phyloP scores from a whole-genome alignment of 2,113 vertebrate species.

The Bucco capensis region DNA sequence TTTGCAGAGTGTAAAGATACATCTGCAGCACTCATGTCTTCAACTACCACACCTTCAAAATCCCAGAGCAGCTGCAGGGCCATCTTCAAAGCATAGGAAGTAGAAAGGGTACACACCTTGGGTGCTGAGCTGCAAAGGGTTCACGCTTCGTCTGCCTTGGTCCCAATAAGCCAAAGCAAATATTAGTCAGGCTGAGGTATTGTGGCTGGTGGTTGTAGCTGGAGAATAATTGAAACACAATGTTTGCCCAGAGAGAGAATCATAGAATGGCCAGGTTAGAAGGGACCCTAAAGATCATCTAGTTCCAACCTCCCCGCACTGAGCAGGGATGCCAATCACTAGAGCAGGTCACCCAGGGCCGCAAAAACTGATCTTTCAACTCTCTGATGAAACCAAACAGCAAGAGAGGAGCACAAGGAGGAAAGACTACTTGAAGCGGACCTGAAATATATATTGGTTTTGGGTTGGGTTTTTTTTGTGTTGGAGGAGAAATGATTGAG shows the following conservation, averaged over 20 bases:
- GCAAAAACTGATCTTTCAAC: not conserved
- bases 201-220: not conserved
- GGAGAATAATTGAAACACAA: not conserved
- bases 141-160: not conserved
- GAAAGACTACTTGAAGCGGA: not conserved
- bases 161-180: not conserved
- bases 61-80: not conserved
- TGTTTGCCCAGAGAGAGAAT: not conserved
- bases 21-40: fast-evolving
- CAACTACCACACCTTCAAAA: not conserved
- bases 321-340: no score
- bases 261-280: no score
- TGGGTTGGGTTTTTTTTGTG: not conserved
- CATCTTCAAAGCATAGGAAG: fast-evolving
- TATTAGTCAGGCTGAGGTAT: not conserved
- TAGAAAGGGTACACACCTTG: fast-evolving
- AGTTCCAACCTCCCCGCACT: no score
- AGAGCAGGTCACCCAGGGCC: no score
- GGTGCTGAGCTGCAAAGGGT: not conserved
- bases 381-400: not conserved
- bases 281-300: no score
- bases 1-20: not conserved
- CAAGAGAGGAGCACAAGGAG: not conserved
- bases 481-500: not conserved
- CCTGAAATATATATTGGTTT: not conserved